Evolutionary conservation across 2,113 vertebrate genomes (phyloP).

Genomic region (Lepus europaeus): DNA sequence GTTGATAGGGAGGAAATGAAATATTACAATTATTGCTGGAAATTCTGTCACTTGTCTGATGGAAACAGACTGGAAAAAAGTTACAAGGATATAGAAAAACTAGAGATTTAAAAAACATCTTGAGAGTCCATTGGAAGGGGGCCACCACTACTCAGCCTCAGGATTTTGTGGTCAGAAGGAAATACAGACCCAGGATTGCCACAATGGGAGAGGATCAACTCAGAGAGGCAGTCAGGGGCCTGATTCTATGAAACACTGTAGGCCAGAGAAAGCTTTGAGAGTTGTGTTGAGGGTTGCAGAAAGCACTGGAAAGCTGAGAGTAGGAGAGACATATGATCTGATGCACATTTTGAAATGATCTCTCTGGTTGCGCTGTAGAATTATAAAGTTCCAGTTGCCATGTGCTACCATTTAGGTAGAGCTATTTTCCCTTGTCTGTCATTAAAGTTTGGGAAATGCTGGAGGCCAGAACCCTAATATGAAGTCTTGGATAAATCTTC

Average conservation of each 20-base stretch:
- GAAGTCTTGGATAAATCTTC: background rate
- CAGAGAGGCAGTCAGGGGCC: background rate
- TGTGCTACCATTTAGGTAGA: background rate
- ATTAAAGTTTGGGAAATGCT: background rate
- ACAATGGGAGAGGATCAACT: background rate
- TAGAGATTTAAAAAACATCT: background rate
- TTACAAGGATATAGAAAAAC: background rate
- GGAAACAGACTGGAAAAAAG: slow-evolving; percentile 31
- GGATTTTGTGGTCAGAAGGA: background rate
- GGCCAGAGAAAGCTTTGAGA: background rate
- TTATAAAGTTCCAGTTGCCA: background rate
- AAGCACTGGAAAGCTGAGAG: background rate
- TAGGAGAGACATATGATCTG: background rate
- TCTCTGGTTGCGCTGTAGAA: background rate
- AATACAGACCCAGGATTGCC: background rate
- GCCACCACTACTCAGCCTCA: background rate
- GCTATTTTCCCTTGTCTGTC: background rate
- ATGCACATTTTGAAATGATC: background rate
- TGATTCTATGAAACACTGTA: background rate
- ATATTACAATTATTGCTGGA: background rate
- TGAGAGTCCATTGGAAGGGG: background rate
- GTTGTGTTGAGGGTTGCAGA: background rate
- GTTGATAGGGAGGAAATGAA: slow-evolving; percentile 45
- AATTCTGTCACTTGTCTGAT: background rate
- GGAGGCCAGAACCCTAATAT: background rate